Conservation (phyloP, 2,113 vertebrate genomes). For the Rhegmatorhina hoffmannsi region DNA sequence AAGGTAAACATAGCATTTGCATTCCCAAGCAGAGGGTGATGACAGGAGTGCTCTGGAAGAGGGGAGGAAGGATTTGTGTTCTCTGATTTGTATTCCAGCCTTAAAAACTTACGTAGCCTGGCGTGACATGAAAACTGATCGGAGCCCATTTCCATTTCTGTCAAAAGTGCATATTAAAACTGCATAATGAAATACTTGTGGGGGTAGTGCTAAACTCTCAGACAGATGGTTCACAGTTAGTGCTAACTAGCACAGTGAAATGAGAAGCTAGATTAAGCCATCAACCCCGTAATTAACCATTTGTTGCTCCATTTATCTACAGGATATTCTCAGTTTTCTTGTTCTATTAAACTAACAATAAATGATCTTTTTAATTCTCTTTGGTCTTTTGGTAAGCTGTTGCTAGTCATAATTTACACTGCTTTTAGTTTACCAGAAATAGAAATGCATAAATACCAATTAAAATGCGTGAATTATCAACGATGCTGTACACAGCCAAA, state of each 20-base stretch:
- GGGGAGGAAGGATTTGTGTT: neutral
- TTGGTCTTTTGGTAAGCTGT: slow-evolving; percentile 15
- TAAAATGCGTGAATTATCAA: slow-evolving; percentile 49
- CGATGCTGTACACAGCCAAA: neutral
- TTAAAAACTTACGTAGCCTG: slow-evolving; percentile 50
- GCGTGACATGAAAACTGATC: slow-evolving; percentile 61
- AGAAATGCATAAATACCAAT: slow-evolving; percentile 27
- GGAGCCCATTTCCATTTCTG: slow-evolving; percentile 64
- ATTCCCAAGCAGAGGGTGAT: neutral
- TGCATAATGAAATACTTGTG: slow-evolving; percentile 69
- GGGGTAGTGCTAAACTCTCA: slow-evolving; percentile 67
- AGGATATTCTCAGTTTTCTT: slow-evolving; percentile 29
- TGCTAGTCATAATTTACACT: slow-evolving; percentile 19
- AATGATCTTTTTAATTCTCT: slow-evolving; percentile 19
- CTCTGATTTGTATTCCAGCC: slow-evolving; percentile 48
- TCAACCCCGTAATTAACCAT: slow-evolving; percentile 68
- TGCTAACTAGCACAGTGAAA: slow-evolving; percentile 69
- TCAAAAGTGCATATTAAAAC: slow-evolving; percentile 62
- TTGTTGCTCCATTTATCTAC: slow-evolving; percentile 64
- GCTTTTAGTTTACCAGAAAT: slow-evolving; percentile 31
- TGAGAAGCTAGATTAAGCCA: slow-evolving; percentile 69
- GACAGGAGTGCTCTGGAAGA: neutral
- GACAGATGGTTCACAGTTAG: slow-evolving; percentile 73
- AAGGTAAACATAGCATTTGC: neutral
- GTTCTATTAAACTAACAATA: slow-evolving; percentile 45